Evolutionary conservation across 2,113 vertebrate genomes (phyloP).

Genomic region (Proteles cristata): DNA sequence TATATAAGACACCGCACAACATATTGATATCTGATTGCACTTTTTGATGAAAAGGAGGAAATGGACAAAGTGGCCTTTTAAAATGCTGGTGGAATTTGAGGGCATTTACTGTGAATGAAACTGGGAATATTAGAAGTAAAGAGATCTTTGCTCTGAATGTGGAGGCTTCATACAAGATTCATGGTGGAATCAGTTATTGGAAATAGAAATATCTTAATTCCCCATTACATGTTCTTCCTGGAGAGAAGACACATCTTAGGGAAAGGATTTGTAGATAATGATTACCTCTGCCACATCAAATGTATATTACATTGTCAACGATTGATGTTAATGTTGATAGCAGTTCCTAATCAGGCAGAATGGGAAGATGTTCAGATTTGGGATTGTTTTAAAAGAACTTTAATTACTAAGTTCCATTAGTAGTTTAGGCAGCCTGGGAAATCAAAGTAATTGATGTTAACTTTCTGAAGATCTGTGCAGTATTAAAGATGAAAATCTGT

Average conservation of each 20-base stretch:
- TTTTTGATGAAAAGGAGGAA: not conserved
- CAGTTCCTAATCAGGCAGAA: not conserved
- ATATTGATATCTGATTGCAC: not conserved
- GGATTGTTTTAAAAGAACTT: constrained; percentile 59
- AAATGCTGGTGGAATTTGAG: not conserved
- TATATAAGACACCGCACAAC: not conserved
- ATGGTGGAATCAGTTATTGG: not conserved
- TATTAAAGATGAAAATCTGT: constrained; percentile 11
- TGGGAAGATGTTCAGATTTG: constrained; percentile 12
- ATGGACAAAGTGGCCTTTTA: not conserved
- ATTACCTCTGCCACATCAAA: not conserved
- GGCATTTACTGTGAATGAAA: not conserved
- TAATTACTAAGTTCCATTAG: constrained; percentile 65
- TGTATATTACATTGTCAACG: not conserved
- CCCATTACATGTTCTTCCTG: not conserved
- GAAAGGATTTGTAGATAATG: not conserved
- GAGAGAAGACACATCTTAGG: not conserved
- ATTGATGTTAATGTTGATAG: not conserved
- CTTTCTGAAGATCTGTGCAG: constrained; percentile 42
- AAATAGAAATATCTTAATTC: not conserved
- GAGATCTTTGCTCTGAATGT: not conserved
- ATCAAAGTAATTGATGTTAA: constrained; percentile 46
- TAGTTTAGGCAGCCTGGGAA: constrained; percentile 67
- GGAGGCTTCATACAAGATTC: not conserved
- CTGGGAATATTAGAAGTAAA: not conserved